Base-by-base conservation (phyloP, 2,888 invertebrate genomes). In the Gymnocheta viridis region DNA sequence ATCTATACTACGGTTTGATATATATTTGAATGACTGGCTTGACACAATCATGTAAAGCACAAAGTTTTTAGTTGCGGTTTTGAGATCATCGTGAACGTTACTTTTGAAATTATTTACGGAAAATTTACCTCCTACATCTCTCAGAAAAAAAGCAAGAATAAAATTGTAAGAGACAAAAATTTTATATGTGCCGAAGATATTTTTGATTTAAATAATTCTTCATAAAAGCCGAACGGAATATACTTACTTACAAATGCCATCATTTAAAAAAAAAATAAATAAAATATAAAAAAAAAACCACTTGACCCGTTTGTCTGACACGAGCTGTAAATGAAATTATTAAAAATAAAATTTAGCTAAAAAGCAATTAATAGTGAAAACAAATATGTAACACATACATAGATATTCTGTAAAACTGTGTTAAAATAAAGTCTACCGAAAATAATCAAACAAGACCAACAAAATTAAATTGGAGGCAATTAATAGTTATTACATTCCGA, bases 41-140 rank as follows among this genome's bases (percentile, higher is more conserved):
- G 29, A 2, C 2, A 35, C 35, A 58, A 27, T 69, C 51, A 9
- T 80, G 1, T 49, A 44, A 29, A 47, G 54, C 29, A 54, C 38
- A 51, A 41, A 2, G 32, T 44, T 67, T 74, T 86, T 85, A 90
- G 90, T 90, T 87, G 88, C 87, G 87, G 85, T 88, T 90, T 88
- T 88, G 84, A 86, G 86, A 85, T 88, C 88, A 87, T 82, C 83
- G 88, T 58, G 88, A 86, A 86, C 88, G 88, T 89, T 88, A 87
- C 85, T 84, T 72, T 81, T 78, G 49, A 69, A 85, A 69, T 49
- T 27, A 73, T 81, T 76, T 17, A 56, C 66, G 62, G 6, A 85
- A 81, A 78, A 72, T 32, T 41, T 14, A 10, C 70, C 54, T 56
- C 9, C 29, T 47, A 27, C 47, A 56, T 12, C 56, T 24, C 35